Conservation (phyloP, 2,888 invertebrate genomes). For the Parochlus steinenii region DNA sequence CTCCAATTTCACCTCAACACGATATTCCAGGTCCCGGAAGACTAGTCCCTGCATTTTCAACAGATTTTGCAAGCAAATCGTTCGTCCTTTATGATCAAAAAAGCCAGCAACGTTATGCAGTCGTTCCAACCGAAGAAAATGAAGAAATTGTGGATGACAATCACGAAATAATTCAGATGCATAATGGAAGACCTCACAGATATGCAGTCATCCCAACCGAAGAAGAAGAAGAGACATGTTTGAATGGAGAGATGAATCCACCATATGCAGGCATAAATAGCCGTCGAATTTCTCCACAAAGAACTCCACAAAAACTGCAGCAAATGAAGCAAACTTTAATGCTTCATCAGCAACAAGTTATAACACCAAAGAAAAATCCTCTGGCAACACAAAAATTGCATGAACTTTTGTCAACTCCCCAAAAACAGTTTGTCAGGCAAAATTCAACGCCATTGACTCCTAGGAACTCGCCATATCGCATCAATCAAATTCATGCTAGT, state of each 20-base stretch:
- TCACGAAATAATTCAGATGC: slow-evolving; percentile 31
- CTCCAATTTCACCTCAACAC: slow-evolving; percentile 9
- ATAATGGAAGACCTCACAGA: slow-evolving; percentile 30
- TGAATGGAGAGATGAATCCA: slow-evolving; percentile 30
- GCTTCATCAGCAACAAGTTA: slow-evolving; percentile 18
- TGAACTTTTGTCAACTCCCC: slow-evolving; percentile 55
- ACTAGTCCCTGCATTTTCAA: slow-evolving; percentile 29
- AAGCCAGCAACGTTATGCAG: slow-evolving; percentile 40
- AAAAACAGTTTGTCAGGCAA: slow-evolving; percentile 29
- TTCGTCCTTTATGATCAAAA: slow-evolving; percentile 35
- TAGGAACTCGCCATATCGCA: slow-evolving; percentile 16
- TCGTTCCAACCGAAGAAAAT: slow-evolving; percentile 47
- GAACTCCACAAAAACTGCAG: slow-evolving; percentile 14
- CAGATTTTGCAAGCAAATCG: slow-evolving; percentile 29
- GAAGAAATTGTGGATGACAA: slow-evolving; percentile 30
- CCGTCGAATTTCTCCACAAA: slow-evolving; percentile 21
- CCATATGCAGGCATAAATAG: slow-evolving; percentile 19
- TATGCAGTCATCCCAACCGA: slow-evolving; percentile 44
- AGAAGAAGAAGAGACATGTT: slow-evolving; percentile 31
- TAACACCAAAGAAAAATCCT: slow-evolving; percentile 41
- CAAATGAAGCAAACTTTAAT: slow-evolving; percentile 14
- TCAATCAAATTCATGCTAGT: slow-evolving; percentile 22
- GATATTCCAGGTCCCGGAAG: slow-evolving; percentile 17
- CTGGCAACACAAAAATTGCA: slow-evolving; percentile 61
- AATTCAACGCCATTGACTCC: slow-evolving; percentile 22